Conservation (phyloP, 2,888 invertebrate genomes). For the Calliopum simillimum region DNA sequence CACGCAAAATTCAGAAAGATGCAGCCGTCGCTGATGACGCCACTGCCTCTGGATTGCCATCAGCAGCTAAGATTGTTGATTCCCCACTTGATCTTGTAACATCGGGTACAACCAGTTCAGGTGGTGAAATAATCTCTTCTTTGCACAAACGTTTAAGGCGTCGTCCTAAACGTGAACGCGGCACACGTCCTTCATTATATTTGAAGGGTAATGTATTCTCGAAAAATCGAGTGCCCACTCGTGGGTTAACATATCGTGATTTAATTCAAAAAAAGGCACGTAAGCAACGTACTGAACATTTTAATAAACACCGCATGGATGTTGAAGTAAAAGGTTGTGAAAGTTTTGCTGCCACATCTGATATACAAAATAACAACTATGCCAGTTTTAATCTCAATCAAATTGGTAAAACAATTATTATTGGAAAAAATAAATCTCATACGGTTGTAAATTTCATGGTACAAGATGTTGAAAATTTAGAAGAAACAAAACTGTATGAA, state of each 20-base stretch:
- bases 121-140: conserved; percentile 17
- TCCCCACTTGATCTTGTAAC: background rate
- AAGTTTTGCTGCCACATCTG: conserved; percentile 1
- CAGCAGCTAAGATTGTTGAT: background rate
- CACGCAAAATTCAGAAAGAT: conserved; percentile 7
- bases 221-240: conserved; percentile 46
- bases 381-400: conserved; percentile 21
- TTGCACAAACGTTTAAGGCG: conserved; percentile 37
- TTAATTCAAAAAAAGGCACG: conserved; percentile 48
- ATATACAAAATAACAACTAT: conserved; percentile 23
- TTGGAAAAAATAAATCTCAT: conserved; percentile 22
- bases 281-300: conserved; percentile 49
- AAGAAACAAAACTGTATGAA: background rate
- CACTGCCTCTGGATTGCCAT: conserved; percentile 10
- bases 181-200: conserved; percentile 47
- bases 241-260: conserved; percentile 43
- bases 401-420: conserved; percentile 35
- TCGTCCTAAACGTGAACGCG: conserved; percentile 42
- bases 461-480: too few relatives aligned
- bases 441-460: too few relatives aligned
- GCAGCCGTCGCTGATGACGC: background rate
- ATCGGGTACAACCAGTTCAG: conserved; percentile 39
- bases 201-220: conserved; percentile 53
- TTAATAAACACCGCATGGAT: conserved; percentile 45
- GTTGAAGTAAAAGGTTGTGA: background rate